Percentiles rank a stretch among this genome's conserved stretches.
phyloP scores from a whole-genome alignment of 2,113 vertebrate species.

The Xiphophorus maculatus region DNA sequence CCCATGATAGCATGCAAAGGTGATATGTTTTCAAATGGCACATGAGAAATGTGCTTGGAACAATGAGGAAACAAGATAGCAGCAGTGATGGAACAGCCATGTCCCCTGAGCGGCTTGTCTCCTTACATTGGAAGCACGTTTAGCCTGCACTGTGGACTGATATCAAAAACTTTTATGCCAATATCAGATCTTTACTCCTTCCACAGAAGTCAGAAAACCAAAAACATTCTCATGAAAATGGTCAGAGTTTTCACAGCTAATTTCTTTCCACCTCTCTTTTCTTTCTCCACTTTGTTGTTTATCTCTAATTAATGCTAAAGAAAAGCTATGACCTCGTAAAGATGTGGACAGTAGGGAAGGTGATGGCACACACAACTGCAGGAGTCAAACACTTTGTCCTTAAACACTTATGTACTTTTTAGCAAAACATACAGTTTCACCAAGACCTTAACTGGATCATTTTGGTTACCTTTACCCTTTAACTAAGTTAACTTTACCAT shows the following conservation, averaged over 20 bases:
- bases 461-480: background rate
- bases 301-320: constrained; percentile 64
- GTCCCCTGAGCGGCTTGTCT: constrained; percentile 57
- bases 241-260: constrained; percentile 55
- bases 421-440: background rate
- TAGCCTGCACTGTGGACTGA: constrained; percentile 54
- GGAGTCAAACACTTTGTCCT: background rate
- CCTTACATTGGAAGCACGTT: constrained; percentile 60
- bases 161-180: constrained; percentile 55
- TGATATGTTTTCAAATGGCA: constrained; percentile 69
- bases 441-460: background rate
- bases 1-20: constrained; percentile 59
- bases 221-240: background rate
- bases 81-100: constrained; percentile 57
- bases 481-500: background rate
- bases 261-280: constrained; percentile 67
- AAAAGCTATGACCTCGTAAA: background rate
- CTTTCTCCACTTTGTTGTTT: constrained; percentile 69
- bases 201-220: constrained; percentile 15
- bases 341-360: background rate
- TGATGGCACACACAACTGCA: background rate
- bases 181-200: constrained; percentile 38
- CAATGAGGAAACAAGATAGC: constrained; percentile 73
- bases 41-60: constrained; percentile 73
- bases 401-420: background rate